A percentile compares a stretch with the other conserved stretches of the same genome.
phyloP scores from a whole-genome alignment of 1,140 invertebrate genomes.

The Ruditapes philippinarum region DNA sequence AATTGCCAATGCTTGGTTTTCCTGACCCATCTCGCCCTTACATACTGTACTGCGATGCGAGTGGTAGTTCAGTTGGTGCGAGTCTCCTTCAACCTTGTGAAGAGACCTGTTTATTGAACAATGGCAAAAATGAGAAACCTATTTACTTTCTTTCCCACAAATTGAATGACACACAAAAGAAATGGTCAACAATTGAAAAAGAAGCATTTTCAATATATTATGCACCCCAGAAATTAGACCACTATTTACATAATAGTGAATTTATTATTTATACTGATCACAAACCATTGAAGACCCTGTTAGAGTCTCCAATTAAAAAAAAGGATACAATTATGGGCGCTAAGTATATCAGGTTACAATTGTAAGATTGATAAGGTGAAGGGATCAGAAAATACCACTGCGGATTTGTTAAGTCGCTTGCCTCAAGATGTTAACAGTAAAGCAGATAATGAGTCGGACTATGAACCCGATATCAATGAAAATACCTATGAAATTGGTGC shows the following conservation, averaged over 20 bases:
- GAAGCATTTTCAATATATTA: constrained; percentile 71
- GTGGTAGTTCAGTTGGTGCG: constrained; percentile 51
- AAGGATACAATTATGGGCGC: constrained; percentile 71
- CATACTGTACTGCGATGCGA: constrained; percentile 70
- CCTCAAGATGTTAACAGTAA: background rate
- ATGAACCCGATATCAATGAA: constrained; percentile 54
- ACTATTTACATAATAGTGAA: constrained; percentile 68
- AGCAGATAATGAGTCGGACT: background rate
- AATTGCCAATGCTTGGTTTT: constrained; percentile 62
- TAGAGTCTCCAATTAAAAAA: constrained; percentile 70
- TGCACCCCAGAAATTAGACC: constrained; percentile 71
- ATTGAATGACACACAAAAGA: constrained; percentile 46
- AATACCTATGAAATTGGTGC: constrained; percentile 54
- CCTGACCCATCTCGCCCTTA: constrained; percentile 63
- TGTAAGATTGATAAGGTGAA: constrained; percentile 66
- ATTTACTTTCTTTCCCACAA: constrained; percentile 70
- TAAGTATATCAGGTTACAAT: constrained; percentile 69
- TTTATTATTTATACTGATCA: constrained; percentile 73
- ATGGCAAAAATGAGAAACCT: constrained; percentile 1
- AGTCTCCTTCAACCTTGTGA: constrained; percentile 48
- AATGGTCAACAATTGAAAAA: constrained; percentile 65
- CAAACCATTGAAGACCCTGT: constrained; percentile 62
- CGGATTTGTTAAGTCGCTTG: constrained; percentile 69
- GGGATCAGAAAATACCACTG: constrained; percentile 63
- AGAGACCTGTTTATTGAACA: background rate